A percentile compares a stretch with the other conserved stretches of the same genome.
phyloP scores from a whole-genome alignment of 2,113 vertebrate species.

The Neopipo cinnamomea region DNA sequence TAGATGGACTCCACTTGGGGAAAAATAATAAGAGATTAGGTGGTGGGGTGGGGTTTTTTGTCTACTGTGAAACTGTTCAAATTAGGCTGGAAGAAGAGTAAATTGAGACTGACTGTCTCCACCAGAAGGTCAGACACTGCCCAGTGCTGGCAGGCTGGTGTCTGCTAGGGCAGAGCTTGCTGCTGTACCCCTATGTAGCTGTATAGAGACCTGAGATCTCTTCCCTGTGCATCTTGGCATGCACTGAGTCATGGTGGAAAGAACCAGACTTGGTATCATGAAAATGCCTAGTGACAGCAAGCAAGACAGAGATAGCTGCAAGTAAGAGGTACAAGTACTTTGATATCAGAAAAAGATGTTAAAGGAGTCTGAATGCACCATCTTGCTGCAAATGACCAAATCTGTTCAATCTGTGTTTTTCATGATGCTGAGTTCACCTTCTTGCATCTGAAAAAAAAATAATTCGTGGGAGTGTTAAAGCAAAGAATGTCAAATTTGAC shows the following conservation, averaged over 20 bases:
- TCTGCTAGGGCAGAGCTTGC: not conserved
- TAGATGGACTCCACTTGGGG: slow-evolving; percentile 43
- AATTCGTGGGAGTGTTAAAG: not conserved
- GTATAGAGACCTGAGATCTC: not conserved
- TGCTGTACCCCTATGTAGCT: not conserved
- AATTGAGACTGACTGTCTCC: slow-evolving; percentile 55
- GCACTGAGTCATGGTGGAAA: not conserved
- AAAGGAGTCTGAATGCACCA: not conserved
- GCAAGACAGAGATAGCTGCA: not conserved
- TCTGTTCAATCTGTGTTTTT: not conserved
- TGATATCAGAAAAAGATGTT: not conserved
- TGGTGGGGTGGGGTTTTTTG: not conserved
- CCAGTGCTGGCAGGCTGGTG: not conserved
- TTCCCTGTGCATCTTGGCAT: not conserved
- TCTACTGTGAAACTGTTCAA: slow-evolving; percentile 39
- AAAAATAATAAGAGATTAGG: slow-evolving; percentile 30
- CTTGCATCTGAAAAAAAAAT: not conserved
- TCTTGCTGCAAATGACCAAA: not conserved
- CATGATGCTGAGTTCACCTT: not conserved
- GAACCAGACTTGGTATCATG: not conserved
- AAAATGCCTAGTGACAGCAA: not conserved
- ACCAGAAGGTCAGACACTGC: slow-evolving; percentile 30
- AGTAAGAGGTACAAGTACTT: not conserved
- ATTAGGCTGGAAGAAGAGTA: slow-evolving; percentile 41
- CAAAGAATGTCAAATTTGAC: not conserved